Percentiles rank a stretch among this genome's conserved stretches.
Conservation (phyloP, 2,888 invertebrate species). For the Mythimna vitellina region DNA sequence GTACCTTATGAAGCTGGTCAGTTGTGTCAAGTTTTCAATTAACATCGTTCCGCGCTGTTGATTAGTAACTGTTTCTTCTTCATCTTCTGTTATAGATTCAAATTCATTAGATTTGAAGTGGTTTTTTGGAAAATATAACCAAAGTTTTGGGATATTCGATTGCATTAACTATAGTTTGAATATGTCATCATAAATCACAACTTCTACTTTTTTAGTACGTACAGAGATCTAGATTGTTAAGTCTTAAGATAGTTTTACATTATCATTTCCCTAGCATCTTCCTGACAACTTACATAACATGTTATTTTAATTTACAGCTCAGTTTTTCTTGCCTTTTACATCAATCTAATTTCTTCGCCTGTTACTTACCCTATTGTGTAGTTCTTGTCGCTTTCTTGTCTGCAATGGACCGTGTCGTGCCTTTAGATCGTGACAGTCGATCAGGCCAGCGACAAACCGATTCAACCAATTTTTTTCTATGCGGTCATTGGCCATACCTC, state of each 20-base stretch:
- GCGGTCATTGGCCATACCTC: conserved; percentile 74
- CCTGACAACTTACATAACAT: neutral
- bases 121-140: too few species aligned
- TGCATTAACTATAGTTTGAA: neutral
- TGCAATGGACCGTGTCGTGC: conserved; percentile 59
- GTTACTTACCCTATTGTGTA: conserved; percentile 53
- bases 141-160: neutral
- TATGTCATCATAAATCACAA: neutral
- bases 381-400: conserved; percentile 58
- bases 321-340: conserved; percentile 8
- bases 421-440: conserved; percentile 68
- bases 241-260: too few species aligned
- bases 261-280: neutral
- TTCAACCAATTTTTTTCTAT: conserved; percentile 66
- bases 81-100: neutral
- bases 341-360: conserved; percentile 38
- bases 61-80: conserved; percentile 1
- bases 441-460: conserved; percentile 63
- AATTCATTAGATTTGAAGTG: neutral
- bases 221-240: too few species aligned
- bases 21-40: conserved; percentile 19
- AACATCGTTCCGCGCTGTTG: neutral
- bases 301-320: conserved; percentile 1
- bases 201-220: too few species aligned
- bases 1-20: conserved; percentile 17